phyloP scores from a whole-genome alignment of 2,113 vertebrate genomes.

The Cyprinodon variegatus region DNA sequence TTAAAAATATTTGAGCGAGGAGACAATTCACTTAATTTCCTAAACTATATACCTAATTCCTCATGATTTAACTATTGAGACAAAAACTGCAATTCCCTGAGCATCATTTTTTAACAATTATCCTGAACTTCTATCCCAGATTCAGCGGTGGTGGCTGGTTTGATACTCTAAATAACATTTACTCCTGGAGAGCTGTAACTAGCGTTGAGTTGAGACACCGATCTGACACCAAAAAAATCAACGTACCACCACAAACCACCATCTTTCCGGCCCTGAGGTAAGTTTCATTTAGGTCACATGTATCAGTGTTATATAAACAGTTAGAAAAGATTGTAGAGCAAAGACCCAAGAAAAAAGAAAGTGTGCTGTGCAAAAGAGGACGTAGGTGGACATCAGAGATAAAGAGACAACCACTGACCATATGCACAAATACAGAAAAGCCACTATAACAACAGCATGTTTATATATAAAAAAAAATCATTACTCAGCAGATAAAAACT shows the following conservation, averaged over 20 bases:
- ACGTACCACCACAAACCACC: slow-evolving; percentile 47
- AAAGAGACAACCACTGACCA: too few species aligned
- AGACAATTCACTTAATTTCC: neutral
- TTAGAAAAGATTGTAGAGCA: neutral
- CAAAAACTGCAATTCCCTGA: too few species aligned
- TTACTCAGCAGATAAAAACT: too few species aligned
- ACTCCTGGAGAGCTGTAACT: neutral
- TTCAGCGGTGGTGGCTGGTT: neutral
- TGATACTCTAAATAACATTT: neutral
- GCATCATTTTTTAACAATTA: too few species aligned
- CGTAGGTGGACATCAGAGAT: too few species aligned
- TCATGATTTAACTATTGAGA: too few species aligned
- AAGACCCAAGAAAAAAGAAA: too few species aligned
- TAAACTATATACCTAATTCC: neutral
- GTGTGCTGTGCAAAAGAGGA: too few species aligned
- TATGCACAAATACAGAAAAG: too few species aligned
- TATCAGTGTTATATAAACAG: neutral
- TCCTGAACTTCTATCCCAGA: neutral
- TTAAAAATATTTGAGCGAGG: neutral
- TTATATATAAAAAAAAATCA: too few species aligned
- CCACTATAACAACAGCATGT: too few species aligned
- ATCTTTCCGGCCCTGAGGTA: slow-evolving; percentile 34
- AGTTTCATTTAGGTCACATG: neutral
- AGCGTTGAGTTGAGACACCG: slow-evolving; percentile 24
- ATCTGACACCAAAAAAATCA: slow-evolving; percentile 32